A percentile compares a stretch with the other conserved stretches of the same genome.
These are phyloP conservation scores for Autographa gamma DNA, from an alignment of 2,888 invertebrate species.

Conservation along the genomic window DNA sequence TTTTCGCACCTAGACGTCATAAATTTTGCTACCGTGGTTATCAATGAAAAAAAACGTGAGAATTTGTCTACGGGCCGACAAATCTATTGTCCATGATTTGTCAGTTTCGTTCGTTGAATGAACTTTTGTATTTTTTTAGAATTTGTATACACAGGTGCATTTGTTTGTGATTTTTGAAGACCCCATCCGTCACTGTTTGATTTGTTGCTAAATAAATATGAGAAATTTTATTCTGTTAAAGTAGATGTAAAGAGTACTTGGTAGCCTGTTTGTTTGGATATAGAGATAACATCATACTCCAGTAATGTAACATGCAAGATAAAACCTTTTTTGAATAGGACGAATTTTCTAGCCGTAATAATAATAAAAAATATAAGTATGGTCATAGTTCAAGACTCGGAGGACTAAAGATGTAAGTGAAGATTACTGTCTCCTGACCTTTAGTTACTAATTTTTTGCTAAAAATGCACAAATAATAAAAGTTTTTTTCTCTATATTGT, in stretches of 20 bases:
- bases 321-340: no score
- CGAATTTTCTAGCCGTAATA: not conserved
- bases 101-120: constrained; percentile 83
- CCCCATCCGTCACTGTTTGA: constrained; percentile 51
- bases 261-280: constrained; percentile 24
- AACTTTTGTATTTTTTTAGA: constrained; percentile 66
- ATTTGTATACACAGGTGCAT: constrained; percentile 84
- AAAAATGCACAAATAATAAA: no score
- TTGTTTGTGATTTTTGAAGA: constrained; percentile 63
- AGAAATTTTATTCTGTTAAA: constrained; percentile 28
- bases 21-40: constrained; percentile 77
- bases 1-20: constrained; percentile 71
- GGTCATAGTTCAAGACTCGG: no score
- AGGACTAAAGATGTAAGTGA: no score
- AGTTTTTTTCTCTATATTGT: no score
- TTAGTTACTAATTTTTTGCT: no score
- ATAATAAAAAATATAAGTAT: no score
- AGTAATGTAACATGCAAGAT: not conserved
- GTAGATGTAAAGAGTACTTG: constrained; percentile 11
- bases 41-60: constrained; percentile 79
- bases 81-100: constrained; percentile 74
- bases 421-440: no score
- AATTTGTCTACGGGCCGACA: constrained; percentile 73
- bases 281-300: constrained; percentile 9
- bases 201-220: constrained; percentile 54